A percentile compares a stretch with the other conserved stretches of the same genome.
Evolutionary conservation across 2,888 invertebrate genomes (phyloP).

Genomic region (Napeogenes inachia): DNA sequence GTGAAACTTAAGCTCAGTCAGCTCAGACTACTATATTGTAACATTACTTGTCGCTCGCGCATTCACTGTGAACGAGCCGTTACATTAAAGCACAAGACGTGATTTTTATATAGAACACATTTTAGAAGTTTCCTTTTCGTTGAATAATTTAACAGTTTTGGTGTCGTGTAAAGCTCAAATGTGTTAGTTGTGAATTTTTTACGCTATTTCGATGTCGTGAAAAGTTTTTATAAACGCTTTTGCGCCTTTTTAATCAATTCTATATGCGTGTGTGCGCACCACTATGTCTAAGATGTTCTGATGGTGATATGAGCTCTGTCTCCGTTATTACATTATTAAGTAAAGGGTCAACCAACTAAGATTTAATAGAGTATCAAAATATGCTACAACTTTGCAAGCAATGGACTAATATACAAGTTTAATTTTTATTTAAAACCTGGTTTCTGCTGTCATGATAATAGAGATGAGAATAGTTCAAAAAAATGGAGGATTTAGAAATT

Average conservation of each 20-base stretch:
- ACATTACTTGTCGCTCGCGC: neutral
- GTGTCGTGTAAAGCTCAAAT: slow-evolving; percentile 44
- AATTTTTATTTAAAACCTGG: too few species aligned
- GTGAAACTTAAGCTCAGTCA: neutral
- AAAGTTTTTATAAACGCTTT: slow-evolving; percentile 69
- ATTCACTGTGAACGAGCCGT: neutral
- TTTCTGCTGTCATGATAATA: too few species aligned
- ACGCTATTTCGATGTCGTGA: slow-evolving; percentile 66
- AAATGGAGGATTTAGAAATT: too few species aligned
- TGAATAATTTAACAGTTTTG: slow-evolving; percentile 34
- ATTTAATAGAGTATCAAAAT: neutral
- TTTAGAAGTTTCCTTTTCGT: slow-evolving; percentile 15
- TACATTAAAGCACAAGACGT: slow-evolving; percentile 20
- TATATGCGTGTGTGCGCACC: slow-evolving; percentile 36
- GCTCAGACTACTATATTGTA: neutral
- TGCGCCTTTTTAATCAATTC: slow-evolving; percentile 63
- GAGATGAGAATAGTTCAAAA: too few species aligned
- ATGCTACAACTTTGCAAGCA: too few species aligned
- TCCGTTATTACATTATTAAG: slow-evolving; percentile 10
- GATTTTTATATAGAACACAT: slow-evolving; percentile 23
- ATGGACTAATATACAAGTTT: too few species aligned
- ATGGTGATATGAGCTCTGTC: slow-evolving; percentile 14
- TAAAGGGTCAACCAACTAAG: neutral
- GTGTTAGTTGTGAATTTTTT: slow-evolving; percentile 59
- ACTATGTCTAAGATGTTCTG: slow-evolving; percentile 19